Evolutionary conservation across 2,113 vertebrate genomes (phyloP).

Genomic region (Mus pahari): DNA sequence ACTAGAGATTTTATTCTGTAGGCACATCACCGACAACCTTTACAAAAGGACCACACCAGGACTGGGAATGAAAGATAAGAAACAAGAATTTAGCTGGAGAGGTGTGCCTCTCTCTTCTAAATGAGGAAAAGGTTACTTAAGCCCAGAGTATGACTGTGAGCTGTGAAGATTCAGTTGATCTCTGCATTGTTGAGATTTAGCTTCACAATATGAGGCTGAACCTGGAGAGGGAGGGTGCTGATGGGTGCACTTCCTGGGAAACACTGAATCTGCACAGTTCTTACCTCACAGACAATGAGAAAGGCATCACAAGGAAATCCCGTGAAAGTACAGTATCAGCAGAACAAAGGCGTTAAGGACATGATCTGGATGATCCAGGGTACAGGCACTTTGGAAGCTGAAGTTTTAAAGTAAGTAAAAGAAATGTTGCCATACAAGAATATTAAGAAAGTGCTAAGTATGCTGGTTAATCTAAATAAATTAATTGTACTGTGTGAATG

Average conservation of each 20-base stretch:
- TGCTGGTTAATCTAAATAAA: background rate
- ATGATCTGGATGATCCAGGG: background rate
- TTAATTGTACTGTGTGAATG: background rate
- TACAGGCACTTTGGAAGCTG: background rate
- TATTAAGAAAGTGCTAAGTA: background rate
- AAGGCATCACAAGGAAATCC: no score
- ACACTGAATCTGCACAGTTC: background rate
- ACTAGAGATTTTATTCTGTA: background rate
- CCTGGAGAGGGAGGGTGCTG: background rate
- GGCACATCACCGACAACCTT: background rate
- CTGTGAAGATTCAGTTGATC: background rate
- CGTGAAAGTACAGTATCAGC: background rate
- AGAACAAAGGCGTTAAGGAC: background rate
- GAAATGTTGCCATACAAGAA: background rate
- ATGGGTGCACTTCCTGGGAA: background rate
- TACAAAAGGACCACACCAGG: background rate
- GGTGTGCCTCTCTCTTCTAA: background rate
- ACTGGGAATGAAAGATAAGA: background rate
- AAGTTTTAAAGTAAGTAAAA: background rate
- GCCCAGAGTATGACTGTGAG: background rate
- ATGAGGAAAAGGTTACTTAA: background rate
- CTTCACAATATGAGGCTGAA: background rate
- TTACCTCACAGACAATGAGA: background rate
- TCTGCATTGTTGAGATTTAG: background rate
- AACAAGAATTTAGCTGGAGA: background rate